phyloP scores from a whole-genome alignment of 2,888 invertebrate genomes.

The Sinohyriopsis cumingii region DNA sequence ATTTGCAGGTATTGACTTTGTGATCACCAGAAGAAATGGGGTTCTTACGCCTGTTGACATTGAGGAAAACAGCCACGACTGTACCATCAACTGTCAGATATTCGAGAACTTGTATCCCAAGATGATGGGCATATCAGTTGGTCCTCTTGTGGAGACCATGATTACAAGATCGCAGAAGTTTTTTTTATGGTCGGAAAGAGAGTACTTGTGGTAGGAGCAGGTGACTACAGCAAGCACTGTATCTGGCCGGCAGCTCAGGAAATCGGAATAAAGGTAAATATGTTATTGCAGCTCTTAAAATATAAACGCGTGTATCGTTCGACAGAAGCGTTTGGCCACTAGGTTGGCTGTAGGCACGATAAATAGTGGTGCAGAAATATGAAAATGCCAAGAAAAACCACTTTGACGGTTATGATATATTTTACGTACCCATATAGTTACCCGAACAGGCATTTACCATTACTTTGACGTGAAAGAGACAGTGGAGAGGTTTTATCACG shows the following conservation, averaged over 20 bases:
- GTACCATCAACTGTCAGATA: slow-evolving; percentile 43
- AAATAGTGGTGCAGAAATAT: too few relatives aligned
- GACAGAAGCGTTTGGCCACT: too few relatives aligned
- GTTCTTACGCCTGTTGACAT: slow-evolving; percentile 38
- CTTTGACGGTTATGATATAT: too few relatives aligned
- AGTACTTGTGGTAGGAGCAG: slow-evolving; percentile 47
- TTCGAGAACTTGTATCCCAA: slow-evolving; percentile 33
- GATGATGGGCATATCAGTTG: slow-evolving; percentile 25
- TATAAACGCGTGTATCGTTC: too few relatives aligned
- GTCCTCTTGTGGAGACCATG: slow-evolving; percentile 48
- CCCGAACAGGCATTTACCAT: too few relatives aligned
- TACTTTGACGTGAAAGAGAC: too few relatives aligned
- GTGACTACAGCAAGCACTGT: slow-evolving; percentile 43
- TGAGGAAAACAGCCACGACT: slow-evolving; percentile 57
- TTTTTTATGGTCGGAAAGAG: slow-evolving; percentile 35
- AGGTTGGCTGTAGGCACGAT: too few relatives aligned
- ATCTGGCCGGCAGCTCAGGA: slow-evolving; percentile 36
- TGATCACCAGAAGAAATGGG: slow-evolving; percentile 27
- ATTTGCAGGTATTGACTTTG: slow-evolving; percentile 44
- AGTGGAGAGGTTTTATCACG: too few relatives aligned
- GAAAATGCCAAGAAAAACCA: too few relatives aligned
- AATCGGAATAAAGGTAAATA: slow-evolving; percentile 41
- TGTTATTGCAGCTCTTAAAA: too few relatives aligned
- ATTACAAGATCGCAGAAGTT: slow-evolving; percentile 41
- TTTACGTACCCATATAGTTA: too few relatives aligned